Conservation (phyloP, 2,113 vertebrate genomes). For the Oncorhynchus mykiss region DNA sequence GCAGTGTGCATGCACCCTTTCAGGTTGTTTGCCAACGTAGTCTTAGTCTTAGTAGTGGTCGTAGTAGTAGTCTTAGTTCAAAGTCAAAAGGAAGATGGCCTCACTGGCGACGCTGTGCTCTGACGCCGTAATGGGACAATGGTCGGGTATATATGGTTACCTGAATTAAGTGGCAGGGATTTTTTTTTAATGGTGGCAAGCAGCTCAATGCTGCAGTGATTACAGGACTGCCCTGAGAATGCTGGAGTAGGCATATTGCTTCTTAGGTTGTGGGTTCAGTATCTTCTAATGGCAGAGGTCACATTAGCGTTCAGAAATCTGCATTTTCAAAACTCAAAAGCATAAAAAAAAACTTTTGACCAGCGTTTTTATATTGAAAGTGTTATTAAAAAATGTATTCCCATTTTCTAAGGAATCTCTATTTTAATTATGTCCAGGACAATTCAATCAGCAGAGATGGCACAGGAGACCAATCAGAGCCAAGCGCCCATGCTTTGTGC, state of each 20-base stretch:
- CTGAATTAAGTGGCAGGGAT: not conserved
- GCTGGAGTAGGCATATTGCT: too few relatives aligned
- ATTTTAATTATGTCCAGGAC: conserved; percentile 28
- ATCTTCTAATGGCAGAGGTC: not conserved
- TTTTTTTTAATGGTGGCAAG: too few relatives aligned
- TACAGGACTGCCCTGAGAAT: too few relatives aligned
- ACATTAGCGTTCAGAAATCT: not conserved
- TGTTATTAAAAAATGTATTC: not conserved
- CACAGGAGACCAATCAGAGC: conserved; percentile 88
- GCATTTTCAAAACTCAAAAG: too few relatives aligned
- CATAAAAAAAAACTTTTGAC: too few relatives aligned
- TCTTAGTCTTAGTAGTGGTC: too few relatives aligned
- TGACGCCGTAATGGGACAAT: too few relatives aligned
- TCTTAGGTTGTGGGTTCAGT: not conserved
- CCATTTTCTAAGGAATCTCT: not conserved
- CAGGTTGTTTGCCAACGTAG: too few relatives aligned
- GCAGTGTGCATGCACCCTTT: too few relatives aligned
- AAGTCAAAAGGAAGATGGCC: not conserved
- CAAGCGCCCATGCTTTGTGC: conserved; percentile 84
- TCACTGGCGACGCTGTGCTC: not conserved
- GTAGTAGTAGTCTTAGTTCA: too few relatives aligned
- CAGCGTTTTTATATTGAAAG: too few relatives aligned
- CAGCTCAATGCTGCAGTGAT: not conserved
- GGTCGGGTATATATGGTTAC: not conserved
- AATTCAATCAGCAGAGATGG: conserved; percentile 71